A percentile compares a stretch with the other conserved stretches of the same genome.
These are phyloP conservation scores for Holacanthella duospinosa DNA, from an alignment of 2,888 invertebrate genomes.

Conservation along the genomic window DNA sequence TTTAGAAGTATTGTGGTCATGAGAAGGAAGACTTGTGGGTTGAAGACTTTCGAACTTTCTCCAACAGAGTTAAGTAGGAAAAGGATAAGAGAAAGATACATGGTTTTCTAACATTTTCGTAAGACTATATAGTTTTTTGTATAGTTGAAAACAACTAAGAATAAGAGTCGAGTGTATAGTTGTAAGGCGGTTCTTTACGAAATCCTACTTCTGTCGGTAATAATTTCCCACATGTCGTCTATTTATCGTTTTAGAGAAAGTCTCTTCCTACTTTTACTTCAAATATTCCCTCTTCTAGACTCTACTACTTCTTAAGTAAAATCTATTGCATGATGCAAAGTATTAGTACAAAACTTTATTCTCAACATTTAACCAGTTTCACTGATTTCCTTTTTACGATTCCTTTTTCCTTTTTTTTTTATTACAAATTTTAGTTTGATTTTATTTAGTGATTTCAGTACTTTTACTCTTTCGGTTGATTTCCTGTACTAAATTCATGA, in stretches of 20 bases:
- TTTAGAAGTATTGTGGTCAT: too few species aligned
- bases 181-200: conserved; percentile 4
- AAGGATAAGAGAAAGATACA: neutral
- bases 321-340: neutral
- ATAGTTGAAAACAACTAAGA: too few species aligned
- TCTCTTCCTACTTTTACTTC: conserved; percentile 5
- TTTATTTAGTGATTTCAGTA: too few species aligned
- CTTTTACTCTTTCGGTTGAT: too few species aligned
- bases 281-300: neutral
- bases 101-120: too few species aligned
- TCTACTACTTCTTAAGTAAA: neutral
- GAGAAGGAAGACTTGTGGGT: neutral
- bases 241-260: conserved; percentile 12
- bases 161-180: too few species aligned
- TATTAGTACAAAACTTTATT: neutral
- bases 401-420: neutral
- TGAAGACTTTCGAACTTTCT: conserved; percentile 2
- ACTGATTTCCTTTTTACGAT: neutral
- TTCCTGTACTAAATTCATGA: too few species aligned
- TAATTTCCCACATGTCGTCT: conserved; percentile 16
- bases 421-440: neutral
- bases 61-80: too few species aligned
- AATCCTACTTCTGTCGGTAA: conserved; percentile 12
- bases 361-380: too few species aligned
- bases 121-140: conserved; percentile 1